Base-by-base conservation (phyloP, 1,140 invertebrate species). In the Drosophila kurseongensis region DNA sequence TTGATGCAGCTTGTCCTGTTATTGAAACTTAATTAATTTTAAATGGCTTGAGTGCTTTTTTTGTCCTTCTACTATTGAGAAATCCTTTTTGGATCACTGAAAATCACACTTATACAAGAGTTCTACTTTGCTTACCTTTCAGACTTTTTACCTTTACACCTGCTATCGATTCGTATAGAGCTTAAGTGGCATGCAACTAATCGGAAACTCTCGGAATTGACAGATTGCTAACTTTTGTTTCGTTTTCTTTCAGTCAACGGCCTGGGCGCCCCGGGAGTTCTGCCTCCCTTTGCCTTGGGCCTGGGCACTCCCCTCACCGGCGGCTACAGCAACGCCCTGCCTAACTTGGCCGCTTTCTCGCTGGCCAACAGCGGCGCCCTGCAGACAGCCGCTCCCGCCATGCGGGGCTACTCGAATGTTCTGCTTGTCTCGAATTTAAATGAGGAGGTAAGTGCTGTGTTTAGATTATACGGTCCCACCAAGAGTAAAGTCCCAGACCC, bases 341-440 rank as follows among this genome's bases (percentile, higher is more conserved):
- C 95, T 1, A 95, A 95, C 40, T 94, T 96, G 58, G 95, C 95
- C 13, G 95, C 95, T 10, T 96, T 96, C 62, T 95, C 95, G 38
- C 92, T 96, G 50, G 93, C 94, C 42, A 93, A 94, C 41, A 93
- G 93, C 35, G 94, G 95, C 45, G 92, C 94, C 73, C 93, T 94
- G 68, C 91, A 93, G 75, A 93, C 95, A 29, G 94, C 95, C 23
- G 94, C 96, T 8, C 95, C 95, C 4, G 95, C 95, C 23, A 93
- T 95, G 48, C 94, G 95, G 52, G 94, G 94, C n/a, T 93, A 95
- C 48, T 96, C 96, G 32, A 97, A 96, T 59, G 97, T 98, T 2
- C 94, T 98, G 41, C 95, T 98, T 41, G 97, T 98, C 81, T 97
- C 96, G 93, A 98, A 98, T 93, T 94, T 98, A 65, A 98, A 98